These are phyloP conservation scores for Fregata magnificens DNA, from an alignment of 2,113 vertebrate species.

Conservation along the genomic window DNA sequence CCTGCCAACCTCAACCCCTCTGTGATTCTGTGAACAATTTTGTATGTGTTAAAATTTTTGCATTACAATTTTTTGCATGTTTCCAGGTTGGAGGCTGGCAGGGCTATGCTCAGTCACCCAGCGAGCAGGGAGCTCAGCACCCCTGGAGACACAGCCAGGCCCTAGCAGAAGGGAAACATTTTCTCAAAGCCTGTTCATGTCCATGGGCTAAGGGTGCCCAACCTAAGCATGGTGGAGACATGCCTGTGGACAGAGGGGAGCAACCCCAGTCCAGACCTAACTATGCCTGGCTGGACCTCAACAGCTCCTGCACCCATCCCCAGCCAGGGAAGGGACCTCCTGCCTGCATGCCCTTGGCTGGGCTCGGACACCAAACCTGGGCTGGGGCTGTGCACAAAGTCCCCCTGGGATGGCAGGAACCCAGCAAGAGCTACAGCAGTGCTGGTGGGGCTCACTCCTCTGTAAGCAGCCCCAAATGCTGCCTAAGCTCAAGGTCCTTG, in stretches of 20 bases:
- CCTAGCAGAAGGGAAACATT: not conserved
- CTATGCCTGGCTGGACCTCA: not conserved
- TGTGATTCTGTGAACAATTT: not conserved
- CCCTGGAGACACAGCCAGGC: not conserved
- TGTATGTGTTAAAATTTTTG: not conserved
- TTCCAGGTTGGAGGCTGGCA: not conserved
- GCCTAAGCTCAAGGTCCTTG: fast-evolving
- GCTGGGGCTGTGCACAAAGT: fast-evolving
- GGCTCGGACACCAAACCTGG: not conserved
- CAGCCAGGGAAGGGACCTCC: not conserved
- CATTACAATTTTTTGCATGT: not conserved
- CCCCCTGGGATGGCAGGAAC: not conserved
- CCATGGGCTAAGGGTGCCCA: not conserved
- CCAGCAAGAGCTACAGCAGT: not conserved
- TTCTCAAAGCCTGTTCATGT: not conserved
- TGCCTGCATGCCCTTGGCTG: fast-evolving
- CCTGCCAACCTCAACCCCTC: not conserved
- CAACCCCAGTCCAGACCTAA: not conserved
- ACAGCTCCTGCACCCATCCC: not conserved
- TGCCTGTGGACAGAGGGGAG: not conserved
- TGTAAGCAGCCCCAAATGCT: not conserved
- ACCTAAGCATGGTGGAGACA: fast-evolving
- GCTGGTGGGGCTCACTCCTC: not conserved
- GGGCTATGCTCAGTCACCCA: not conserved
- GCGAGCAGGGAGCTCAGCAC: not conserved